phyloP scores from a whole-genome alignment of 92 coral and sea anemone species.

The Nematostella vectensis region DNA sequence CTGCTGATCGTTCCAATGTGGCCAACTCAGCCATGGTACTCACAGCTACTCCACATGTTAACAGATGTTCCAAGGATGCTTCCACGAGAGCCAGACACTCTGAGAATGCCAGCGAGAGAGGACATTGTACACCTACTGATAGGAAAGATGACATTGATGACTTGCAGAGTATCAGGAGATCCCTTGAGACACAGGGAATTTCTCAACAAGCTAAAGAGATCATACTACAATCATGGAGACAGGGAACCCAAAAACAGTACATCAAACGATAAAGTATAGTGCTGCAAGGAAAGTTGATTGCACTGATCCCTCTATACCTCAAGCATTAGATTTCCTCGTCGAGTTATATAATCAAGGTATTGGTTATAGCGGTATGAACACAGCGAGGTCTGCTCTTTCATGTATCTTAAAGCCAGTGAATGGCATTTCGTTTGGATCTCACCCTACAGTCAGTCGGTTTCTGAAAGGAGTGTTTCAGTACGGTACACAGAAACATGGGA shows the following conservation, averaged over 20 bases:
- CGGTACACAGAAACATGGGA: too few relatives aligned
- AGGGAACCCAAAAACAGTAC: constrained; percentile 31
- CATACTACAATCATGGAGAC: constrained; percentile 39
- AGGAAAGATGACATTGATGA: too few relatives aligned
- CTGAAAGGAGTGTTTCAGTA: constrained; percentile 11
- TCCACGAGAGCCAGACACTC: background rate
- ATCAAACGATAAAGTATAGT: constrained; percentile 17
- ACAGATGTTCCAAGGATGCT: constrained; percentile 5
- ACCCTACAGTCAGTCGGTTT: constrained; percentile 8
- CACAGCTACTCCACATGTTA: constrained; percentile 19
- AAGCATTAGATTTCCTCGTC: constrained; percentile 30
- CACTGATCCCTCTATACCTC: constrained; percentile 17
- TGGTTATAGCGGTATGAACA: constrained; percentile 30
- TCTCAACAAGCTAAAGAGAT: constrained; percentile 13
- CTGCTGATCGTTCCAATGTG: constrained; percentile 29
- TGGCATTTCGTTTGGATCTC: constrained; percentile 10
- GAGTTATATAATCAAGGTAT: constrained; percentile 15
- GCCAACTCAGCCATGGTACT: constrained; percentile 30
- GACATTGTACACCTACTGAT: too few relatives aligned
- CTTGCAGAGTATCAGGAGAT: too few relatives aligned
- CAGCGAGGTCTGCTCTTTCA: constrained; percentile 14
- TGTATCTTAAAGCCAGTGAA: constrained; percentile 1
- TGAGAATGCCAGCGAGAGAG: background rate
- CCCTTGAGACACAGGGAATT: constrained; percentile 22
- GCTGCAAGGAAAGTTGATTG: constrained; percentile 18